A percentile compares a stretch with the other conserved stretches of the same genome.
These are phyloP conservation scores for Amblyopsis hoosieri DNA, from an alignment of 2,797 vertebrate species.

Conservation along the genomic window DNA sequence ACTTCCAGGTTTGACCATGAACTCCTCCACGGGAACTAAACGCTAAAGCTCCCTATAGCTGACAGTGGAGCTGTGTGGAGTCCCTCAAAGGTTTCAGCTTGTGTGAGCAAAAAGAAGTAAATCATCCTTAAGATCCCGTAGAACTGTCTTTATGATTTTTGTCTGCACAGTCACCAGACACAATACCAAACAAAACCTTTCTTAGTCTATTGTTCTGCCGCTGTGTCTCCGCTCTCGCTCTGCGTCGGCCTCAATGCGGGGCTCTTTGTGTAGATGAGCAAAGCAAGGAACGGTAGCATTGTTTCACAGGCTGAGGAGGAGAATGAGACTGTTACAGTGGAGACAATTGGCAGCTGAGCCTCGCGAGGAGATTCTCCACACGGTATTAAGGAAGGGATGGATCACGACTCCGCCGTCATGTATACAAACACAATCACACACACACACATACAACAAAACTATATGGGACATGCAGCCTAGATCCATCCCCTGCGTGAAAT, in stretches of 20 bases:
- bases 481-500: slow-evolving; percentile 71
- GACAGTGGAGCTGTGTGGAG: slow-evolving; percentile 36
- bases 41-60: slow-evolving; percentile 4
- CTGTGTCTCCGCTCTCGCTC: slow-evolving; percentile 66
- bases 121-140: slow-evolving; percentile 36
- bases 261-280: slow-evolving; percentile 71
- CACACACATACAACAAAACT: slow-evolving; percentile 16
- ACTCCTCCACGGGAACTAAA: slow-evolving; percentile 23
- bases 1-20: slow-evolving; percentile 12
- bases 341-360: slow-evolving; percentile 72
- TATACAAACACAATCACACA: slow-evolving; percentile 15
- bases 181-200: slow-evolving; percentile 67
- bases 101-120: slow-evolving; percentile 53
- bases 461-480: slow-evolving; percentile 3
- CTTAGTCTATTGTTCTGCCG: slow-evolving; percentile 65
- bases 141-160: slow-evolving; percentile 68
- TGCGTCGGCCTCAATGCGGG: slow-evolving; percentile 67
- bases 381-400: slow-evolving; percentile 68
- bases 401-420: slow-evolving; percentile 52
- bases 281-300: slow-evolving; percentile 59
- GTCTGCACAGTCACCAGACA: slow-evolving; percentile 55
- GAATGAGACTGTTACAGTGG: slow-evolving; percentile 71
- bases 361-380: slow-evolving; percentile 75
- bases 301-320: slow-evolving; percentile 69
- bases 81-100: slow-evolving; percentile 58